Percentiles rank a stretch among this genome's conserved stretches.
Evolutionary conservation across 2,113 vertebrate species (phyloP).

Genomic region (Albula glossodonta): DNA sequence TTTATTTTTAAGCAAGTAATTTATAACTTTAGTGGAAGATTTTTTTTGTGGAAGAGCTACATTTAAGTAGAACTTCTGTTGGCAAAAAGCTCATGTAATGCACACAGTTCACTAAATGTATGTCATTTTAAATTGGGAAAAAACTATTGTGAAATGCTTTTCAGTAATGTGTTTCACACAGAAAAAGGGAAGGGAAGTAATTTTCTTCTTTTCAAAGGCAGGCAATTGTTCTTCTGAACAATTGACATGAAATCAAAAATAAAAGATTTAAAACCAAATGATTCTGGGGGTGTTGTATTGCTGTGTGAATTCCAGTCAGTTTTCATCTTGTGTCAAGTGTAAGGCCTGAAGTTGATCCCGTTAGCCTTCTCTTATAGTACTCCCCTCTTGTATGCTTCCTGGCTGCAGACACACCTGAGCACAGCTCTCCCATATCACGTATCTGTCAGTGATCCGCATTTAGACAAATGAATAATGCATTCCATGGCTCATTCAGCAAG

Average conservation of each 20-base stretch:
- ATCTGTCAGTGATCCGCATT: not conserved
- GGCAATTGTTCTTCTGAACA: not conserved
- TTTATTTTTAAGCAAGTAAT: not conserved
- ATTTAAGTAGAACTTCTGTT: not conserved
- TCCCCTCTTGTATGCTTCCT: not conserved
- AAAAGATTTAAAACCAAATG: not conserved
- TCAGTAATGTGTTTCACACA: not conserved
- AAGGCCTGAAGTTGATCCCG: not conserved
- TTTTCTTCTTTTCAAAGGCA: too few relatives aligned
- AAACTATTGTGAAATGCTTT: not conserved
- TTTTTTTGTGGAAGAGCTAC: not conserved
- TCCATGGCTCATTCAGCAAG: not conserved
- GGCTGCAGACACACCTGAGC: not conserved
- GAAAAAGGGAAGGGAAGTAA: not conserved
- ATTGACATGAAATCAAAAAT: not conserved
- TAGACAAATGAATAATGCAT: constrained; percentile 2
- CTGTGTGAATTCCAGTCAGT: not conserved
- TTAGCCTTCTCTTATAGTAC: not conserved
- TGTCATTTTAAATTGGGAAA: not conserved
- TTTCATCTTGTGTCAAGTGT: not conserved
- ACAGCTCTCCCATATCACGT: not conserved
- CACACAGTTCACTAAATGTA: not conserved
- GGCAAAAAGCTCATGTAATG: not conserved
- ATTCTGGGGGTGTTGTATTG: not conserved
- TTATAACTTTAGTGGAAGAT: not conserved